Percentiles rank a stretch among this genome's conserved stretches.
Evolutionary conservation across 2,797 vertebrate species (phyloP).

Genomic region (Protonibea diacanthus): DNA sequence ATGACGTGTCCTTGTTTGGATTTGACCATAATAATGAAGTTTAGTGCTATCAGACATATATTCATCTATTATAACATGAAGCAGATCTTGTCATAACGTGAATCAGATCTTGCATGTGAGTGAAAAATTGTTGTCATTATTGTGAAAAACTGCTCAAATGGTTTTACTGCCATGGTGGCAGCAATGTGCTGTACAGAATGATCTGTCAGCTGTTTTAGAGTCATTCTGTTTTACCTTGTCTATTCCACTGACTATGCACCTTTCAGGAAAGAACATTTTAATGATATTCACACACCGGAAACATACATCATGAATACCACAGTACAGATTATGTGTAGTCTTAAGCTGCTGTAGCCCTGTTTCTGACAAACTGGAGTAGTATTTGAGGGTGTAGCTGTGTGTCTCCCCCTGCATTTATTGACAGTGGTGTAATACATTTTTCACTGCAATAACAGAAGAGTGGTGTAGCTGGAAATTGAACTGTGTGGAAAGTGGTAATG

Average conservation of each 20-base stretch:
- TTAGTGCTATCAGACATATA: too few species aligned
- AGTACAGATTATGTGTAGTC: not conserved
- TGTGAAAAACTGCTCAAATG: too few species aligned
- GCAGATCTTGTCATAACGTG: too few species aligned
- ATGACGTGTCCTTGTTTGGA: too few species aligned
- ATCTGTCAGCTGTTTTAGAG: not conserved
- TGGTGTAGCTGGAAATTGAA: constrained; percentile 18
- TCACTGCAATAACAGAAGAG: constrained; percentile 28
- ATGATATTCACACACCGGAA: too few species aligned
- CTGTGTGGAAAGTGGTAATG: constrained; percentile 13
- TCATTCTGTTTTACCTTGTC: not conserved
- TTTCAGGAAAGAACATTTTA: not conserved
- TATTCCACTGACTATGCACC: not conserved
- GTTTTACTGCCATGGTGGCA: not conserved
- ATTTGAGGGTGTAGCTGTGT: not conserved
- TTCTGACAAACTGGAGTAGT: not conserved
- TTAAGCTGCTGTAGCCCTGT: not conserved
- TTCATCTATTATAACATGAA: too few species aligned
- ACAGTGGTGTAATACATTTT: constrained; percentile 2
- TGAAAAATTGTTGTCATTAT: too few species aligned
- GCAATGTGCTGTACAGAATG: not conserved
- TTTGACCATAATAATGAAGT: too few species aligned
- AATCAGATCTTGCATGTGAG: too few species aligned
- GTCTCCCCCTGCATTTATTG: constrained; percentile 4
- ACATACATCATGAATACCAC: not conserved